Conservation (phyloP, 2,888 invertebrate species). For the Argyra leucocephala region DNA sequence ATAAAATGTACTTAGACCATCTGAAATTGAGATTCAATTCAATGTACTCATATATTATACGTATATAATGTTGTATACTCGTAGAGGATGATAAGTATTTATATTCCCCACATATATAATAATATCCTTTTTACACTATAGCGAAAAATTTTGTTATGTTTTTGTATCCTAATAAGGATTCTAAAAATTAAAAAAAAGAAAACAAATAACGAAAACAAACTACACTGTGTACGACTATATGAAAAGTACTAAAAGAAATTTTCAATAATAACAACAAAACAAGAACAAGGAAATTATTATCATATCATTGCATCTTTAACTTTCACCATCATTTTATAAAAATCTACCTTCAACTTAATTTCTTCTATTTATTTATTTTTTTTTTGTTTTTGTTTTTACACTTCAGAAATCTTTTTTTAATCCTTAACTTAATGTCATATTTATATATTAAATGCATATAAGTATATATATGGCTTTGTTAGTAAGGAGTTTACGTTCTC, state of each 20-base stretch:
- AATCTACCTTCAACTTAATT: neutral
- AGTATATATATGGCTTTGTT: neutral
- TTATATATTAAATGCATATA: neutral
- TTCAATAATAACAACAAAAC: neutral
- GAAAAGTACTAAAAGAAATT: no score
- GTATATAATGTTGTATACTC: no score
- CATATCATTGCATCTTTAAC: neutral
- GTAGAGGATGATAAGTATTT: no score
- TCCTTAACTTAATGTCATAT: neutral
- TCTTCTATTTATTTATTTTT: neutral
- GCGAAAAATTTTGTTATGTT: no score
- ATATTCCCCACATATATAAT: no score
- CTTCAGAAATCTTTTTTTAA: neutral
- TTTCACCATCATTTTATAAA: neutral
- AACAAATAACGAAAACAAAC: no score
- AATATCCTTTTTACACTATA: no score
- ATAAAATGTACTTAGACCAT: neutral
- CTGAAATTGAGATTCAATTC: neutral
- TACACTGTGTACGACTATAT: no score
- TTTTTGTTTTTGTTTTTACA: neutral
- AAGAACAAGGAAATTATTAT: neutral
- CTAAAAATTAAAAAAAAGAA: no score
- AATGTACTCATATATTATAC: no score
- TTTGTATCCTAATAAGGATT: no score
- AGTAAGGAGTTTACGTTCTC: neutral